Conservation (phyloP, 2,797 vertebrate species). For the Nannoperca australis region DNA sequence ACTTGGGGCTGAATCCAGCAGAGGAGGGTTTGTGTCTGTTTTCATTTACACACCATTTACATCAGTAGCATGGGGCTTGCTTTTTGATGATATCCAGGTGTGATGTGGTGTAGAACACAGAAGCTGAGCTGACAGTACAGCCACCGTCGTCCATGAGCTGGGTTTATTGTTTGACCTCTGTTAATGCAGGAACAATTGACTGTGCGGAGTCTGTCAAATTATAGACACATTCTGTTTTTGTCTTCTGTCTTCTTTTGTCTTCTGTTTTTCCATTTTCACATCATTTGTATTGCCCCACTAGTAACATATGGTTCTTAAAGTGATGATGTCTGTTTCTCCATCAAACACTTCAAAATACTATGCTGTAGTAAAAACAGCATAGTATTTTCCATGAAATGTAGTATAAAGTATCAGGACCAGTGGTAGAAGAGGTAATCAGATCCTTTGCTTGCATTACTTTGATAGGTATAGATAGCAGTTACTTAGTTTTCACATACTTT, state of each 20-base stretch:
- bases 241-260: too few relatives aligned
- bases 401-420: too few relatives aligned
- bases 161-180: conserved; percentile 2
- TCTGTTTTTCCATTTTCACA: background rate
- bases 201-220: background rate
- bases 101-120: conserved; percentile 27
- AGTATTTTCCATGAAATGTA: background rate
- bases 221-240: background rate
- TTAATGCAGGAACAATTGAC: background rate
- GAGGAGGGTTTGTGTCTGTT: conserved; percentile 52
- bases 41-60: conserved; percentile 43
- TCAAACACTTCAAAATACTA: background rate
- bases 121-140: conserved; percentile 26
- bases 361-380: background rate
- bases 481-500: background rate
- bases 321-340: background rate
- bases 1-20: conserved; percentile 17
- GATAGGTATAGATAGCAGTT: background rate
- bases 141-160: background rate
- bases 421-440: too few relatives aligned
- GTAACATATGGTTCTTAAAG: background rate
- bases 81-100: conserved; percentile 52
- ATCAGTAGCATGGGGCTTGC: conserved; percentile 13
- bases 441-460: background rate
- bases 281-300: background rate